Evolutionary conservation across 1,140 invertebrate genomes (phyloP).

Genomic region (Pogonus chalceus): DNA sequence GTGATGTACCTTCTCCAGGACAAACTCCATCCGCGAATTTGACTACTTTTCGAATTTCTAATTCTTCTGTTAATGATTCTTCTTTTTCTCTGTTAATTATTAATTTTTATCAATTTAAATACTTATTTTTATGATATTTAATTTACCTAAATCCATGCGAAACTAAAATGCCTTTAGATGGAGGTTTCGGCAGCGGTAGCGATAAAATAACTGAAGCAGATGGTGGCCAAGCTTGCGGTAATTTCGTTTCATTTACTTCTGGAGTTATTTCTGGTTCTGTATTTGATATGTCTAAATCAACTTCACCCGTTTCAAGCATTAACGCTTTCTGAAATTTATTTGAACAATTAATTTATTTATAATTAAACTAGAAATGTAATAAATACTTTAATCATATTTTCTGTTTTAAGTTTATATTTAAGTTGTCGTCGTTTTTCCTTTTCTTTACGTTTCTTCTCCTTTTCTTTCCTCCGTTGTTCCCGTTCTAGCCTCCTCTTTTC

Average conservation of each 20-base stretch:
- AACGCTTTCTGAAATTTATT: conserved; percentile 22
- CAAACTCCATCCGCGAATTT: conserved; percentile 53
- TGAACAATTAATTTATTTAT: not conserved
- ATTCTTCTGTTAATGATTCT: not conserved
- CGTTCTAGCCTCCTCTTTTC: conserved; percentile 27
- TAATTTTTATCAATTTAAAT: conserved; percentile 8
- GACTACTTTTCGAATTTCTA: conserved; percentile 37
- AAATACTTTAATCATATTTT: conserved; percentile 34
- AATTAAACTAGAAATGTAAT: not conserved
- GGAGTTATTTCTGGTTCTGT: not conserved
- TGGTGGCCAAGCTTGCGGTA: conserved; percentile 10
- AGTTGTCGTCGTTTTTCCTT: conserved; percentile 29
- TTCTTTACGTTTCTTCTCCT: conserved; percentile 31
- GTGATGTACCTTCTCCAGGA: conserved; percentile 55
- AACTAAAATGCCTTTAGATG: conserved; percentile 41
- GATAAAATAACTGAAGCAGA: conserved; percentile 4
- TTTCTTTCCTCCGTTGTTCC: conserved; percentile 29
- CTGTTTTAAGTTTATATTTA: conserved; percentile 30
- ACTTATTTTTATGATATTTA: not conserved
- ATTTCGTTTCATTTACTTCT: conserved; percentile 7
- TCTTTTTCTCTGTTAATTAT: conserved; percentile 8
- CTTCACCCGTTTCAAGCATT: conserved; percentile 25
- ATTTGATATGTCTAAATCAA: not conserved
- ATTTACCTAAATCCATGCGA: conserved; percentile 22
- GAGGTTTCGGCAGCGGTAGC: conserved; percentile 25